Conservation (phyloP, 2,113 vertebrate species). For the Arothron firmamentum region DNA sequence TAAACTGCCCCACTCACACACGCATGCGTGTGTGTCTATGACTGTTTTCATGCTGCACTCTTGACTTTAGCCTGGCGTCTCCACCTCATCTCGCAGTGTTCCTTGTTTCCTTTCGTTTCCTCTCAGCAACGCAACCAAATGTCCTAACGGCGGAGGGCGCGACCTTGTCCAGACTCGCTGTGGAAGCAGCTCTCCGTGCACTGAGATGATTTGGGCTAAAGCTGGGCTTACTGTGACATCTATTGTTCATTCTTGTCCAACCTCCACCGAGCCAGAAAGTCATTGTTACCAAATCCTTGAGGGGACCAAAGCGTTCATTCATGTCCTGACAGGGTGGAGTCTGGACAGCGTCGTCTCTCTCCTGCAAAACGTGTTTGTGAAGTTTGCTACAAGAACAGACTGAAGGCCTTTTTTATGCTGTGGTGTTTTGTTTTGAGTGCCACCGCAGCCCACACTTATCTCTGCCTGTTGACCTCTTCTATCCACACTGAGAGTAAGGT, state of each 20-base stretch:
- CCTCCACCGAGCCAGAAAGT: neutral
- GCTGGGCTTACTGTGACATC: slow-evolving; percentile 4
- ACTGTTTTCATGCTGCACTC: slow-evolving; percentile 12
- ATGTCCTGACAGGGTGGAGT: slow-evolving; percentile 27
- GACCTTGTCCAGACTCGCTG: slow-evolving; percentile 34
- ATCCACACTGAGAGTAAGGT: slow-evolving; percentile 15
- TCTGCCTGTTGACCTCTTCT: slow-evolving; percentile 29
- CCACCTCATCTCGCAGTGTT: slow-evolving; percentile 11
- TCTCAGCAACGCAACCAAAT: slow-evolving; percentile 68
- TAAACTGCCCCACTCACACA: neutral
- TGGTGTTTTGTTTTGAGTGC: slow-evolving; percentile 35
- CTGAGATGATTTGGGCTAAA: neutral
- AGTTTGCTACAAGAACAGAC: slow-evolving; percentile 42
- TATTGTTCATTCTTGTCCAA: neutral
- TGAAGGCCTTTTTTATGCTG: slow-evolving; percentile 49
- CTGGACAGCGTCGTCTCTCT: slow-evolving; percentile 19
- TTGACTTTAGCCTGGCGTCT: slow-evolving; percentile 8
- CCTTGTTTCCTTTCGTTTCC: slow-evolving; percentile 29
- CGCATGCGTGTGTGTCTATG: neutral
- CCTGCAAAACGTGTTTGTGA: slow-evolving; percentile 38
- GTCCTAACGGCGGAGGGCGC: slow-evolving; percentile 12
- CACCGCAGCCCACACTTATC: slow-evolving; percentile 32
- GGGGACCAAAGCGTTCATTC: slow-evolving; percentile 33
- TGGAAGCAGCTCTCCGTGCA: slow-evolving; percentile 1
- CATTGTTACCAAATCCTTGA: slow-evolving; percentile 7